Conservation (phyloP, 2,113 vertebrate species). For the Opisthocomus hoazin region DNA sequence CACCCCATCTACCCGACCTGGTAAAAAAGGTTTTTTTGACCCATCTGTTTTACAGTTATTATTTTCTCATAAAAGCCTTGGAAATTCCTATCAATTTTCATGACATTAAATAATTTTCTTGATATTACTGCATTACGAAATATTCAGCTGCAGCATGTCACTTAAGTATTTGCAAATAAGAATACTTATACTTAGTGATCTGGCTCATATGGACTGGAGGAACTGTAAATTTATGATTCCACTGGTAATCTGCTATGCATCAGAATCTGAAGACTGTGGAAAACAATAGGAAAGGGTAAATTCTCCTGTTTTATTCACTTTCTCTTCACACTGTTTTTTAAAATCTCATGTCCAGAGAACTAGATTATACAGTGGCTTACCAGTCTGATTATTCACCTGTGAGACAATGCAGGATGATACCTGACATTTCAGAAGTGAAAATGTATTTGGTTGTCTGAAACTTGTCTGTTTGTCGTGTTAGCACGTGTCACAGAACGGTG, state of each 20-base stretch:
- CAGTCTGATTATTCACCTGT: background rate
- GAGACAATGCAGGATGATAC: background rate
- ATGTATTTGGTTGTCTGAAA: background rate
- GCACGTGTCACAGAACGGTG: background rate
- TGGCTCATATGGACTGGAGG: background rate
- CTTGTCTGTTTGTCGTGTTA: background rate
- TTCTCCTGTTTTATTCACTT: background rate
- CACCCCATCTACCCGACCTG: background rate
- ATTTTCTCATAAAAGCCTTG: background rate
- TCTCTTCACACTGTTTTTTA: background rate
- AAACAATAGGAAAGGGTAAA: background rate
- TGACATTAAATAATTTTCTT: conserved; percentile 9
- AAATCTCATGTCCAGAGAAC: background rate
- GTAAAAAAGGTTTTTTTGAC: background rate
- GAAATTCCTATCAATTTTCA: conserved; percentile 15
- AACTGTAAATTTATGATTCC: background rate
- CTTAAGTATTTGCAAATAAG: background rate
- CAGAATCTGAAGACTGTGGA: background rate
- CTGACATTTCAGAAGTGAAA: background rate
- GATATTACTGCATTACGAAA: background rate
- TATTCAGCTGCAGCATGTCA: background rate
- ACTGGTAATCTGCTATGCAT: background rate
- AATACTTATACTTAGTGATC: background rate
- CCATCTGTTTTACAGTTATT: conserved; percentile 2
- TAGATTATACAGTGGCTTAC: background rate